Conservation (phyloP, 2,113 vertebrate genomes). For the Callipepla californica region DNA sequence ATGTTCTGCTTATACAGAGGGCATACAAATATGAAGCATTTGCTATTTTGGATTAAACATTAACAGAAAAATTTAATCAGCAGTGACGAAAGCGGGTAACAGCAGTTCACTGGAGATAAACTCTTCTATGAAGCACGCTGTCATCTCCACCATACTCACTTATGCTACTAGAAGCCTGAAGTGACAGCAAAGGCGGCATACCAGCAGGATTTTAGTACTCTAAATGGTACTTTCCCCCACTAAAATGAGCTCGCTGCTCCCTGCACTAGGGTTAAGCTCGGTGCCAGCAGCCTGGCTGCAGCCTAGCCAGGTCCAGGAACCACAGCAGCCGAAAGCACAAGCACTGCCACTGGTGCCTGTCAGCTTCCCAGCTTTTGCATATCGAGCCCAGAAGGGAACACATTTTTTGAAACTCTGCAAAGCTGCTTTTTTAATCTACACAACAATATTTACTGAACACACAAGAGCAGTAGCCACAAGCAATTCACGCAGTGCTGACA, state of each 20-base stretch:
- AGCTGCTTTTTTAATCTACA: not conserved
- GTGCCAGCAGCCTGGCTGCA: not conserved
- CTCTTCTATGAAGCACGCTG: fast-evolving
- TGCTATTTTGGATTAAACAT: slow-evolving; percentile 25
- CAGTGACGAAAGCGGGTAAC: not conserved
- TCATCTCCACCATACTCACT: not conserved
- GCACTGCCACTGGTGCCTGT: fast-evolving
- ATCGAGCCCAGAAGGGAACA: not conserved
- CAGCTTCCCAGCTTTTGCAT: fast-evolving
- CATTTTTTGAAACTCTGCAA: not conserved
- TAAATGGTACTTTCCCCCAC: not conserved
- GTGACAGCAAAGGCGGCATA: not conserved
- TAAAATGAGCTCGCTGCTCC: not conserved
- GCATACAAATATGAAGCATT: not conserved
- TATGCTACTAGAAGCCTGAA: not conserved
- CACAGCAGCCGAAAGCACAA: not conserved
- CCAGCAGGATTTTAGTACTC: not conserved
- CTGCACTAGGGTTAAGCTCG: not conserved
- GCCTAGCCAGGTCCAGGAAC: not conserved
- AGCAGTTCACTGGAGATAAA: slow-evolving; percentile 31
- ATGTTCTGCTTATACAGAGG: not conserved
- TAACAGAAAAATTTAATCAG: slow-evolving; percentile 14
- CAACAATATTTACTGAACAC: not conserved
- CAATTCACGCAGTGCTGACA: not conserved
- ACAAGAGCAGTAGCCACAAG: not conserved